phyloP scores from a whole-genome alignment of 1,140 invertebrate genomes.

The Rhynchophorus ferrugineus region DNA sequence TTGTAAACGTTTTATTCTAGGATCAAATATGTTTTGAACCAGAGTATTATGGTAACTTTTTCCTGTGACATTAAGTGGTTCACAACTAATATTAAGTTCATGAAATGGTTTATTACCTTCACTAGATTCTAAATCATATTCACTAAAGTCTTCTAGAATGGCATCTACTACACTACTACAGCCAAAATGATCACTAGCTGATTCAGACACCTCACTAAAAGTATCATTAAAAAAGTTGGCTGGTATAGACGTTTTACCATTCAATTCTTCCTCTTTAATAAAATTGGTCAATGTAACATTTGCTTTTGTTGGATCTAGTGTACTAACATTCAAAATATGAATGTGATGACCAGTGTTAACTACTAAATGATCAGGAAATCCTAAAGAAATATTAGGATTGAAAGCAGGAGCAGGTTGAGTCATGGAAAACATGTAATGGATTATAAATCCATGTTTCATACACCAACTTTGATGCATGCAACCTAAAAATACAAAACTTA shows the following conservation, averaged over 20 bases:
- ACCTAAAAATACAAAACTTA: conserved; percentile 24
- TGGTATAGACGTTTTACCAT: conserved; percentile 9
- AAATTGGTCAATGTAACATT: conserved; percentile 14
- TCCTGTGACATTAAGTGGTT: conserved; percentile 40
- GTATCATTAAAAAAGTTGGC: conserved; percentile 25
- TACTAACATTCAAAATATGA: conserved; percentile 36
- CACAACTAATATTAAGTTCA: conserved; percentile 41
- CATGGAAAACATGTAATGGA: conserved; percentile 38
- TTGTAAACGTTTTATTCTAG: conserved; percentile 36
- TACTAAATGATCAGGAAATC: conserved; percentile 39
- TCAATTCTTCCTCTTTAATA: conserved; percentile 27
- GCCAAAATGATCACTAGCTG: conserved; percentile 35
- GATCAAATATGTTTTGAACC: conserved; percentile 39
- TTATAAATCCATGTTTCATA: conserved; percentile 37
- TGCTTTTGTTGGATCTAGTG: conserved; percentile 23
- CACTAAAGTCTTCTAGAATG: conserved; percentile 40
- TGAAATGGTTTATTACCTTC: conserved; percentile 41
- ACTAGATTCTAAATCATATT: conserved; percentile 38
- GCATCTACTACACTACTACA: conserved; percentile 37
- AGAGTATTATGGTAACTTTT: conserved; percentile 40
- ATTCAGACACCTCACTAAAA: conserved; percentile 38
- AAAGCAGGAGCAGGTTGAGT: conserved; percentile 34
- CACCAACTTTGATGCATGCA: conserved; percentile 35
- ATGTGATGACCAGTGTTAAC: conserved; percentile 41
- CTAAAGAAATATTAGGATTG: conserved; percentile 35